A percentile compares a stretch with the other conserved stretches of the same genome.
Evolutionary conservation across 2,888 invertebrate genomes (phyloP).

Genomic region (Lacanobia oleracea): DNA sequence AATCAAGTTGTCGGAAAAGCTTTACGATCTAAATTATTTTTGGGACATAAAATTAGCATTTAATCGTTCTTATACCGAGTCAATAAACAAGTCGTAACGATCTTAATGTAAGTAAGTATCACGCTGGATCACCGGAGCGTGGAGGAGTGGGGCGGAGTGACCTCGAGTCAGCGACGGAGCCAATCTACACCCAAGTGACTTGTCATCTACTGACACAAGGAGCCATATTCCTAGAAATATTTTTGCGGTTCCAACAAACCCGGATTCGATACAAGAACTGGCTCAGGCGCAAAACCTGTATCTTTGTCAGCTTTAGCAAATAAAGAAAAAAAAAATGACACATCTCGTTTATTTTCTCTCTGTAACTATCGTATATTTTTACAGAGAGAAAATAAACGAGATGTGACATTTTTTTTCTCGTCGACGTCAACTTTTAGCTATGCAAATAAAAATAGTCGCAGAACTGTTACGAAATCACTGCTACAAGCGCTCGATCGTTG

Average conservation of each 20-base stretch:
- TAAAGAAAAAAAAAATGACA: conserved; percentile 17
- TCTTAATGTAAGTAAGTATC: conserved; percentile 58
- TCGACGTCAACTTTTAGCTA: conserved; percentile 2
- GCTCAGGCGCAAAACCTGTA: conserved; percentile 11
- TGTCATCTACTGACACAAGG: conserved; percentile 49
- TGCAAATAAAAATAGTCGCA: conserved; percentile 11
- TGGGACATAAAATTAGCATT: conserved; percentile 49
- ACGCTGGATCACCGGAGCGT: conserved; percentile 63
- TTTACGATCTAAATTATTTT: conserved; percentile 25
- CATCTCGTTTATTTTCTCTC: no score
- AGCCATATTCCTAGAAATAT: conserved; percentile 52
- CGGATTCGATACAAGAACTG: conserved; percentile 43
- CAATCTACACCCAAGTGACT: conserved; percentile 51
- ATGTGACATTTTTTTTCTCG: no score
- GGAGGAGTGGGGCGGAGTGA: conserved; percentile 59
- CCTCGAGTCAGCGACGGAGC: conserved; percentile 54
- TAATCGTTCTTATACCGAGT: conserved; percentile 37
- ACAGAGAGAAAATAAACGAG: no score
- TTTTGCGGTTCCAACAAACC: conserved; percentile 31
- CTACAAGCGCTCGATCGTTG: conserved; percentile 22
- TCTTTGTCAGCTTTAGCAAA: conserved; percentile 3
- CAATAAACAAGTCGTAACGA: conserved; percentile 57
- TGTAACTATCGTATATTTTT: no score
- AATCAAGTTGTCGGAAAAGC: conserved; percentile 24
- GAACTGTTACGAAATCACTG: conserved; percentile 39